Base-by-base conservation (phyloP, 2,888 invertebrate genomes). In the Metacarcinus magister region DNA sequence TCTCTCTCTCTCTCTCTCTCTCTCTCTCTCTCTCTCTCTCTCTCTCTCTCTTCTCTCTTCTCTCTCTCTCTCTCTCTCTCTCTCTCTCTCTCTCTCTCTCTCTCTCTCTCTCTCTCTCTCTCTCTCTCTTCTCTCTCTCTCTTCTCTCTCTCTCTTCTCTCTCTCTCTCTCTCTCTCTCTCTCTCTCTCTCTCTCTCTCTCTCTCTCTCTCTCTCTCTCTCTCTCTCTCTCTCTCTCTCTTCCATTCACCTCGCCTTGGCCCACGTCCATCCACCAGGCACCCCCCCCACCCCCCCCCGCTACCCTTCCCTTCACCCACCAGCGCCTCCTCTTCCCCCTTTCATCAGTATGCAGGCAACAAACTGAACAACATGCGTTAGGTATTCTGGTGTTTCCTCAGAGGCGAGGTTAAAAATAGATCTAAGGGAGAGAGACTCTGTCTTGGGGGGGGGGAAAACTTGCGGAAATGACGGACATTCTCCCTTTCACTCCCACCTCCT, bases 401-500 rank as follows among this genome's bases (percentile, higher is more conserved):
- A 87, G 87, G 32, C 87, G n/a, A 28, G 28, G 75, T 28, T 87
- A 87, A 87, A 87, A 87, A 87, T 87, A 87, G 87, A 32, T 87
- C 39, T 39, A 32, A 87, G 87, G 39, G 39, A 75, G 28, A 28
- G 13, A 82, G 32, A 82, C 32, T 13, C 87, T 39, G 13, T 13
- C 39, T 7, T 5, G 13, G 13, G 54, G 54, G 39, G 39, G 87
- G 7, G 32, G 87, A 75, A 39, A 87, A 87, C 87, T 39, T 87
- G 39, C 87, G 87, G 87, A 87, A 87, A 87, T 87, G 87, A 87
- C 87, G 32, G 87, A 87, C 87, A 87, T 87, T 87, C 87, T 87
- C 87, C 87, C 87, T 32, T 87, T 87, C 87, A 87, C 87, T 87
- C 87, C 39, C 87, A 87, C 87, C 87, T 87, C 87, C 87, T 28